Evolutionary conservation across 2,888 invertebrate genomes (phyloP).

Genomic region (Lamellibrachia columna): DNA sequence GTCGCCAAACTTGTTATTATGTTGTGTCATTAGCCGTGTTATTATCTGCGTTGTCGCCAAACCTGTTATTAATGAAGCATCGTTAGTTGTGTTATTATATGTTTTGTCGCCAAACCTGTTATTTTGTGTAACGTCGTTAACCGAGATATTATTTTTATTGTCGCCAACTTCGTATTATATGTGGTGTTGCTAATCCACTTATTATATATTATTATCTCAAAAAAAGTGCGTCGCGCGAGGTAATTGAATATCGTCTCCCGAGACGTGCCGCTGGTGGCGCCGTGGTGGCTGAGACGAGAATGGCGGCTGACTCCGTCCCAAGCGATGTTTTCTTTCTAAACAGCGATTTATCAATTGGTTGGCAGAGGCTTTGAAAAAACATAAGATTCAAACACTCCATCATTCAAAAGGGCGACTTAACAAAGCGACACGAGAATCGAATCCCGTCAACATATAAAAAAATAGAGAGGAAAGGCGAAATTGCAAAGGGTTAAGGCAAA

Average conservation of each 20-base stretch:
- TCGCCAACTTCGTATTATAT: background rate
- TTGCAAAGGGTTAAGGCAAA: background rate
- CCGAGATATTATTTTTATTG: background rate
- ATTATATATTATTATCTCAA: background rate
- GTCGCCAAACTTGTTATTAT: background rate
- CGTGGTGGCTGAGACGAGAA: background rate
- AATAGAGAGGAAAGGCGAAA: background rate
- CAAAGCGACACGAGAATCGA: background rate
- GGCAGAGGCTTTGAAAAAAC: background rate
- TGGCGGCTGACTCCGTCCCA: background rate
- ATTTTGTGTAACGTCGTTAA: background rate
- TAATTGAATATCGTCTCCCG: background rate
- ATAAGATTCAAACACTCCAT: background rate
- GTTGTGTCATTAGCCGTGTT: too few relatives aligned
- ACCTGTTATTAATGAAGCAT: background rate
- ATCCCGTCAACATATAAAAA: background rate
- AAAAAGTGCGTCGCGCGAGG: background rate
- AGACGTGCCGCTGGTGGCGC: background rate
- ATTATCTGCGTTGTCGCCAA: background rate
- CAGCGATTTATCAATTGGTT: background rate
- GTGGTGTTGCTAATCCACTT: background rate
- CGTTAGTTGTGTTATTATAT: background rate
- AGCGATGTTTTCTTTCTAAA: background rate
- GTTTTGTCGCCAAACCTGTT: background rate
- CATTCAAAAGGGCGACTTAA: slow-evolving; percentile 3